phyloP scores from a whole-genome alignment of 2,113 vertebrate genomes.

The Muntiacus muntjak region DNA sequence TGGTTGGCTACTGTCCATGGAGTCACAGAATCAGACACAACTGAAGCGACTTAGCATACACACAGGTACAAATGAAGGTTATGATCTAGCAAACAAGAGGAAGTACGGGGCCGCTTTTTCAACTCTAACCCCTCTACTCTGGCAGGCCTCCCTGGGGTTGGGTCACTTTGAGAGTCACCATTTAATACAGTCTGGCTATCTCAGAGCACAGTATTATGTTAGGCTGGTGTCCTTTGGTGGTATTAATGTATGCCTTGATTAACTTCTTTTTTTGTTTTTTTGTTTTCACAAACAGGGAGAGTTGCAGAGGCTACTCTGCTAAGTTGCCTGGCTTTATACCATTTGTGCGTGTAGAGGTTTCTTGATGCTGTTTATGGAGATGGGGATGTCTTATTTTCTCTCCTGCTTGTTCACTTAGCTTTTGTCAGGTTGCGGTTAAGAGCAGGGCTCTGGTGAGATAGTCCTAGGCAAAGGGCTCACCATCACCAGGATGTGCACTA shows the following conservation, averaged over 20 bases:
- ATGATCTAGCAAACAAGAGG: background rate
- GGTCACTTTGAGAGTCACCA: background rate
- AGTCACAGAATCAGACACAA: background rate
- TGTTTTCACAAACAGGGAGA: background rate
- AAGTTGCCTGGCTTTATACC: background rate
- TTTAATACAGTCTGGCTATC: background rate
- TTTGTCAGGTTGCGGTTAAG: background rate
- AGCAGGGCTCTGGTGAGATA: background rate
- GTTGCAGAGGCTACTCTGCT: background rate
- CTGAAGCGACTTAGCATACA: background rate
- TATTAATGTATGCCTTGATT: background rate
- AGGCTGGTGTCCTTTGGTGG: background rate
- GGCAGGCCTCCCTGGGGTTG: background rate
- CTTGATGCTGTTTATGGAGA: background rate
- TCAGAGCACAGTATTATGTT: background rate
- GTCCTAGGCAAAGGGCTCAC: background rate
- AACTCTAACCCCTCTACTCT: background rate
- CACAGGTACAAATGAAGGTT: background rate
- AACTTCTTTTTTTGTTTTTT: background rate
- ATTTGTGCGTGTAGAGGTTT: background rate
- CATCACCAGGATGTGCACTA: background rate
- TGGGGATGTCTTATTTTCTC: background rate
- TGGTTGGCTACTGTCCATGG: background rate
- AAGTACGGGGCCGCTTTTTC: rapidly evolving
- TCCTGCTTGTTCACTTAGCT: background rate